Evolutionary conservation across 2,113 vertebrate species (phyloP), one percentile per base, ranked within the genome.

Genomic region (Eidolon helvum): DNA sequence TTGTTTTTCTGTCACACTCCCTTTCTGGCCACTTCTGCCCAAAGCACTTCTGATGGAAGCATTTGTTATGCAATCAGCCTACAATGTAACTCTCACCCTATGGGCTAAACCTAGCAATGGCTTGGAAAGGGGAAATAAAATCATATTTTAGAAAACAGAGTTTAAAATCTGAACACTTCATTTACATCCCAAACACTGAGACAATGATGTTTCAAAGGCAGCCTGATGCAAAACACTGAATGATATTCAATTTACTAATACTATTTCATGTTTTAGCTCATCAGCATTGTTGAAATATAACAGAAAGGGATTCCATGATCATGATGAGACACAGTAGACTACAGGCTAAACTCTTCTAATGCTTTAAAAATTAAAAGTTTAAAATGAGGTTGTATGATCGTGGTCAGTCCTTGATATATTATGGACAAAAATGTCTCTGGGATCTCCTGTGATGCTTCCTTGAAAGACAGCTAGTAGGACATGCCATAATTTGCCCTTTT

Each of bases 81-180:
- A 35, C 53, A 71, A 38, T 26, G 28, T 71, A 84, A 96, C 72
- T 30, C 16, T 83, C 9, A 0, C 22, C 55, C 57, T 79, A 3
- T 48, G 38, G 55, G 33, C 43, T 91, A 35, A 78, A 38, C 19
- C 83, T 91, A 26, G 14, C 90, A 68, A 33, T 38, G 21, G 30
- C n/a, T 87, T 1, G 6, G 16, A 57, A 53, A 66, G 19, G 14
- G 45, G 11, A 79, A 79, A 28, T 57, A 78, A 96, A 96, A 82
- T 33, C 16, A 6, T 30, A 45, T 63, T 96, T 94, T 59, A 59
- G n/a, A 87, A 22, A n/a, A 33, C 2, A 90, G 22, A 89, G 53
- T 79, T 94, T 85, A 75, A 68, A 65, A 94, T 68, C 19, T 86
- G 22, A 95, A 61, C 77, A 78, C 78, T 63, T 84, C 55, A 38